phyloP scores from a whole-genome alignment of 2,797 vertebrate species.

The Avahi laniger region DNA sequence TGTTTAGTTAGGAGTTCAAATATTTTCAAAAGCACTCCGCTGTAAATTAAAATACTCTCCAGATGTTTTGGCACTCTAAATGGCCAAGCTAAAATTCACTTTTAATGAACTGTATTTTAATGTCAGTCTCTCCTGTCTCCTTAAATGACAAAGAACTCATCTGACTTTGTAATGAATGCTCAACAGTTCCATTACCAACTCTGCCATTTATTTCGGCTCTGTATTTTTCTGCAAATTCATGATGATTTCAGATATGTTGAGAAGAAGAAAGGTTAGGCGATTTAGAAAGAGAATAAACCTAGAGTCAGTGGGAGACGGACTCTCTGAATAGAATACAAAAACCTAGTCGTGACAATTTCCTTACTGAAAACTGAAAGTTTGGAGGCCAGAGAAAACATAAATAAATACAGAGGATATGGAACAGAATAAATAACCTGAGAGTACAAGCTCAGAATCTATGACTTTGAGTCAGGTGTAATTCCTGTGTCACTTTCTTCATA shows the following conservation, averaged over 20 bases:
- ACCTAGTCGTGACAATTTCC: slow-evolving; percentile 28
- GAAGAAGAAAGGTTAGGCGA: slow-evolving; percentile 61
- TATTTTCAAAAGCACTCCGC: slow-evolving; percentile 78
- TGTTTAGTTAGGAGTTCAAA: slow-evolving; percentile 84
- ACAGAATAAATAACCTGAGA: slow-evolving; percentile 63
- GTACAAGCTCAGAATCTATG: neutral
- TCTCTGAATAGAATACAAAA: slow-evolving; percentile 27
- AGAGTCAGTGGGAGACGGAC: slow-evolving; percentile 52
- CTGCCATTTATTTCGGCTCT: slow-evolving; percentile 70
- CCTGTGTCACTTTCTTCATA: neutral
- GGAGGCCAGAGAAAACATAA: slow-evolving; percentile 41
- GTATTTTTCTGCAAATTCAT: slow-evolving; percentile 53
- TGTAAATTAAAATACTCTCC: slow-evolving; percentile 82
- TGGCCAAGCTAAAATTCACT: slow-evolving; percentile 82
- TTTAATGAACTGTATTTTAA: slow-evolving; percentile 86
- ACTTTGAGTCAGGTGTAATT: slow-evolving; percentile 45
- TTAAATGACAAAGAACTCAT: slow-evolving; percentile 84
- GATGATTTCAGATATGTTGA: neutral
- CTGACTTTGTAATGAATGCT: slow-evolving; percentile 84
- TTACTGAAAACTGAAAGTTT: slow-evolving; percentile 45
- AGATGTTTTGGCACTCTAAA: slow-evolving; percentile 83
- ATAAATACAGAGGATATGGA: slow-evolving; percentile 40
- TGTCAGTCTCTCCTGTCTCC: slow-evolving; percentile 82
- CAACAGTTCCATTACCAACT: slow-evolving; percentile 60
- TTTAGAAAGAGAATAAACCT: slow-evolving; percentile 63